Conservation (phyloP, 2,797 vertebrate genomes). For the Acomys russatus region DNA sequence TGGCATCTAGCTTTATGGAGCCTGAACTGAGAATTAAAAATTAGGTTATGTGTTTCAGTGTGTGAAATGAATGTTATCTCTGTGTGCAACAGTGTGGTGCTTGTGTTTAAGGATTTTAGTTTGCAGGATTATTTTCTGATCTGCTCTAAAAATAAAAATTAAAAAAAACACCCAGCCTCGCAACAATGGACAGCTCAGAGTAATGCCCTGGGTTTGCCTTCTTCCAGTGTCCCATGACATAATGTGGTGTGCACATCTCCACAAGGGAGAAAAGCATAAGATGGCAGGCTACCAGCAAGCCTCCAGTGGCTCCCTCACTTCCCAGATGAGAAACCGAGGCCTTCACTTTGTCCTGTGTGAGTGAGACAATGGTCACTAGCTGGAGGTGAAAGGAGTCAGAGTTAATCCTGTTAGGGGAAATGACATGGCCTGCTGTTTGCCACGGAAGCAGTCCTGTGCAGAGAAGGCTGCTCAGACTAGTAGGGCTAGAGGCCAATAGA, state of each 20-base stretch:
- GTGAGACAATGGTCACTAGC: not conserved
- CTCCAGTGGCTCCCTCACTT: not conserved
- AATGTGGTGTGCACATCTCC: not conserved
- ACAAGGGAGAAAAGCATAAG: not conserved
- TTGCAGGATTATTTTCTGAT: constrained; percentile 64
- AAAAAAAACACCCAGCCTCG: not conserved
- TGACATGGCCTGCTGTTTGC: not conserved
- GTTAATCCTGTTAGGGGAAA: not conserved
- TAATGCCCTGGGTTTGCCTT: not conserved
- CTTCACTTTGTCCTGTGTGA: not conserved
- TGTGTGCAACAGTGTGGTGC: constrained; percentile 62
- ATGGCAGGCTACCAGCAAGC: not conserved
- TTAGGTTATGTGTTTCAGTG: constrained; percentile 64
- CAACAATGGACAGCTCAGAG: not conserved
- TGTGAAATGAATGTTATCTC: constrained; percentile 68
- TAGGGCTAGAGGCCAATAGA: not conserved
- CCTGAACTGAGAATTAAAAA: constrained; percentile 73
- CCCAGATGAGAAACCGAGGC: not conserved
- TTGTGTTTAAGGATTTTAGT: constrained; percentile 72
- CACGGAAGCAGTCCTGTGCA: too few relatives aligned
- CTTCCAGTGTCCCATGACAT: not conserved
- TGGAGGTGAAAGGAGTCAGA: not conserved
- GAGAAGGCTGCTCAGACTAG: not conserved
- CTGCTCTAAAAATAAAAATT: constrained; percentile 36
- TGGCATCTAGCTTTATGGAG: constrained; percentile 76